Evolutionary conservation across 2,888 invertebrate species (phyloP).

Genomic region (Drosophila mercatorum): DNA sequence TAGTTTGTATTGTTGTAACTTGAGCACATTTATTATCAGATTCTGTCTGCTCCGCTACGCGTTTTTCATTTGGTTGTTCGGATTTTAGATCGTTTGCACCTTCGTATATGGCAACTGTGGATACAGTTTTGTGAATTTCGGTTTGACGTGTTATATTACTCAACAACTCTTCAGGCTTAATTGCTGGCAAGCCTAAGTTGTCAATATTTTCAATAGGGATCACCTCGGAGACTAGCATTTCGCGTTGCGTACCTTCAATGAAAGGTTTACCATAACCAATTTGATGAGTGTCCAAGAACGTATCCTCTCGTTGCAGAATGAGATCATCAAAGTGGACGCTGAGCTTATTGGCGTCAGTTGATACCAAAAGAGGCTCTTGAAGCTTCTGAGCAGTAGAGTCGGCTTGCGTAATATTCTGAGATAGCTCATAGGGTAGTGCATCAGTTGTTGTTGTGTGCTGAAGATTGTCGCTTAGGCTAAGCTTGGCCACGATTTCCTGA

Average conservation of each 20-base stretch:
- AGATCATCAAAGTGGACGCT: conserved; percentile 52
- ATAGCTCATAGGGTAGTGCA: conserved; percentile 55
- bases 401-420: conserved; percentile 30
- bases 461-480: conserved; percentile 52
- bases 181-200: conserved; percentile 20
- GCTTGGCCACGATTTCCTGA: conserved; percentile 41
- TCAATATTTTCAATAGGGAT: conserved; percentile 62
- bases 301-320: conserved; percentile 66
- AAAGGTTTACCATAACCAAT: conserved; percentile 58
- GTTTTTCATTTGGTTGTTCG: background rate
- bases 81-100: conserved; percentile 32
- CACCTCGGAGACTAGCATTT: conserved; percentile 67
- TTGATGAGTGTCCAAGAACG: conserved; percentile 14
- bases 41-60: conserved; percentile 32
- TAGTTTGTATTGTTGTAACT: conserved; percentile 47
- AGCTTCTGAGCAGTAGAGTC: conserved; percentile 21
- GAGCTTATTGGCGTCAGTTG: conserved; percentile 46
- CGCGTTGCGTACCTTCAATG: conserved; percentile 70
- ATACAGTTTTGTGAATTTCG: conserved; percentile 61
- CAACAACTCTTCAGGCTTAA: conserved; percentile 1
- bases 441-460: conserved; percentile 57
- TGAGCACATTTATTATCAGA: conserved; percentile 41
- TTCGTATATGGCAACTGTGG: conserved; percentile 64
- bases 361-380: conserved; percentile 19
- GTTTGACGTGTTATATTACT: conserved; percentile 37